These are phyloP conservation scores for Neosilurus hyrtlii DNA, from an alignment of 2,797 vertebrate species.

Conservation along the genomic window DNA sequence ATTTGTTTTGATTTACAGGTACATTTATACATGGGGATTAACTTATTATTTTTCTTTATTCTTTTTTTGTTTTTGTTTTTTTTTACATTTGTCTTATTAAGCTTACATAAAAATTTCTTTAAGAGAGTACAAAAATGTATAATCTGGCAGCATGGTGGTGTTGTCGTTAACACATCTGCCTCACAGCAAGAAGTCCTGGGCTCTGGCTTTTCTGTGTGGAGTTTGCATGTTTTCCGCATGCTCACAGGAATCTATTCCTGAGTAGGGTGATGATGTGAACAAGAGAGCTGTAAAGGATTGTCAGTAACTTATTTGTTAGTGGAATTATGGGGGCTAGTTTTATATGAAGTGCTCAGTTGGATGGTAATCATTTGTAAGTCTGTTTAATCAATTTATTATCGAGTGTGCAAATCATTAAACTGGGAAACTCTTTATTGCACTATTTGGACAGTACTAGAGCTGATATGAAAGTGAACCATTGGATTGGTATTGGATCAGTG, in stretches of 20 bases:
- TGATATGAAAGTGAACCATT: not conserved
- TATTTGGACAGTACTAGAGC: not conserved
- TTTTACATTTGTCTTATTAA: not conserved
- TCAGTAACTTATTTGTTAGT: not conserved
- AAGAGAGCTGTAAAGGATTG: not conserved
- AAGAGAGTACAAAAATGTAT: not conserved
- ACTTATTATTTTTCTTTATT: too few relatives aligned
- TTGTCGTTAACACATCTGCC: too few relatives aligned
- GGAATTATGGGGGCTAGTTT: not conserved
- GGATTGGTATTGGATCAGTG: not conserved
- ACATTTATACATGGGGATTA: not conserved
- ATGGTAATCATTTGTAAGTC: not conserved
- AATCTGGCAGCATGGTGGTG: not conserved
- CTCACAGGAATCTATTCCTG: too few relatives aligned
- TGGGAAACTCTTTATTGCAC: not conserved
- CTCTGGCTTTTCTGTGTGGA: too few relatives aligned
- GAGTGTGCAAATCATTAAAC: not conserved
- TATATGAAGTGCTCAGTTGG: not conserved
- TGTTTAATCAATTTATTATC: slow-evolving; percentile 6
- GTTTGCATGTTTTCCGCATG: too few relatives aligned
- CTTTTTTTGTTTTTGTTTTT: not conserved
- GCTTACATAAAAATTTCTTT: not conserved
- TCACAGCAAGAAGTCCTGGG: too few relatives aligned
- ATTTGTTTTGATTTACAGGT: not conserved
- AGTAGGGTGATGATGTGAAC: not conserved